Evolutionary conservation across 2,797 vertebrate species (phyloP).

Genomic region (Ctenopoma multispine): DNA sequence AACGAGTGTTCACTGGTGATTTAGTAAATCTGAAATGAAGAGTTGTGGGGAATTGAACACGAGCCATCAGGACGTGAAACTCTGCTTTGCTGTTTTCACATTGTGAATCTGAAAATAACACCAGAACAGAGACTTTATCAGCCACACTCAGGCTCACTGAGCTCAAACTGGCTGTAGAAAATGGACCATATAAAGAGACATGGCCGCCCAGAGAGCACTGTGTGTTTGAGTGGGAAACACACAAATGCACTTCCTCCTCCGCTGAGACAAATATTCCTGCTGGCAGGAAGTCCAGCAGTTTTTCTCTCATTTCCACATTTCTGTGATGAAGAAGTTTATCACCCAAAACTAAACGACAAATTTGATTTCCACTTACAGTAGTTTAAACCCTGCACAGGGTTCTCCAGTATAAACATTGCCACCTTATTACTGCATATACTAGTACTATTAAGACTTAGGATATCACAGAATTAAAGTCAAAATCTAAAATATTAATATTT

Average conservation of each 20-base stretch:
- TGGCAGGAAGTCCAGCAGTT: slow-evolving; percentile 25
- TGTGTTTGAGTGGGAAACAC: slow-evolving; percentile 3
- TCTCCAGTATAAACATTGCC: background rate
- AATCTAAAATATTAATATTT: no score
- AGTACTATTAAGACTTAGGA: no score
- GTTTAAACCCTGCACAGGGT: background rate
- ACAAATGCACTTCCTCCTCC: slow-evolving; percentile 27
- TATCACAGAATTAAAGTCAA: no score
- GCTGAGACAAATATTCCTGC: slow-evolving; percentile 33
- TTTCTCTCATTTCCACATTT: slow-evolving; percentile 35
- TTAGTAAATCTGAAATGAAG: slow-evolving; percentile 10
- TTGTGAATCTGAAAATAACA: slow-evolving; percentile 30
- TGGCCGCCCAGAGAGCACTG: slow-evolving; percentile 51
- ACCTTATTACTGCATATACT: background rate
- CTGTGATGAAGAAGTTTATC: slow-evolving; percentile 45
- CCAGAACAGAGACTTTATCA: slow-evolving; percentile 46
- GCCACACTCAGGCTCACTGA: slow-evolving; percentile 34
- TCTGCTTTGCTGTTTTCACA: slow-evolving; percentile 19
- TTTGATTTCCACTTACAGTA: slow-evolving; percentile 8
- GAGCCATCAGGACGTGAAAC: background rate
- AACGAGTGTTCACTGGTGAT: background rate
- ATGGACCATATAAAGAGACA: slow-evolving; percentile 55
- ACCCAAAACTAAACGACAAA: slow-evolving; percentile 34
- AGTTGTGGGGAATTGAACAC: background rate
- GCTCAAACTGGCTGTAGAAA: slow-evolving; percentile 51